phyloP scores from a whole-genome alignment of 1,140 invertebrate species.

The Homalodisca vitripennis region DNA sequence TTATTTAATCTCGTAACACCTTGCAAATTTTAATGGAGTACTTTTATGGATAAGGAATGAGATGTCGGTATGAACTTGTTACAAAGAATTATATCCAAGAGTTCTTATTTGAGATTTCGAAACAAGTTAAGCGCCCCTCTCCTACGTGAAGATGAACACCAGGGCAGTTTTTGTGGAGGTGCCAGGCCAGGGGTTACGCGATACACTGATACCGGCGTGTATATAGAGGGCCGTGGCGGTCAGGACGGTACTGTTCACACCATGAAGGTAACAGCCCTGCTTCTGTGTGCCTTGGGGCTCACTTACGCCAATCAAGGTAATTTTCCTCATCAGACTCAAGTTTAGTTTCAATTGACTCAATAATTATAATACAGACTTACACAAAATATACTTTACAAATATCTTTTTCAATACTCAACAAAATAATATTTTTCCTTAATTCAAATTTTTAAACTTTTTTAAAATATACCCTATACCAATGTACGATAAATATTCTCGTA shows the following conservation, averaged over 20 bases:
- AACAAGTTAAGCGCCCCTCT: too few species aligned
- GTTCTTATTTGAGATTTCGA: too few species aligned
- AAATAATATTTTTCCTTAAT: not conserved
- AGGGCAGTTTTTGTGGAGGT: not conserved
- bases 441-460: not conserved
- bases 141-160: too few species aligned
- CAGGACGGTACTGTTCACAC: constrained; percentile 1
- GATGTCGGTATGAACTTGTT: too few species aligned
- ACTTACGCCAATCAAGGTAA: not conserved
- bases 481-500: too few species aligned
- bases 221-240: not conserved
- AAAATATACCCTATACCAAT: too few species aligned
- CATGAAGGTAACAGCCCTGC: constrained; percentile 21
- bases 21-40: too few species aligned
- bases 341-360: too few species aligned
- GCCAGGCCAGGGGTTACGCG: not conserved
- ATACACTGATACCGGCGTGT: not conserved
- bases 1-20: too few species aligned
- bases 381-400: not conserved
- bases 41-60: too few species aligned
- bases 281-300: constrained; percentile 12
- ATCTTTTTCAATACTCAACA: not conserved
- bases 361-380: too few species aligned
- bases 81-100: too few species aligned
- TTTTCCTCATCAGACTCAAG: not conserved